Percentiles rank a stretch among this genome's conserved stretches.
These are phyloP conservation scores for Zeuzera pyrina DNA, from an alignment of 2,888 invertebrate species.

Conservation along the genomic window DNA sequence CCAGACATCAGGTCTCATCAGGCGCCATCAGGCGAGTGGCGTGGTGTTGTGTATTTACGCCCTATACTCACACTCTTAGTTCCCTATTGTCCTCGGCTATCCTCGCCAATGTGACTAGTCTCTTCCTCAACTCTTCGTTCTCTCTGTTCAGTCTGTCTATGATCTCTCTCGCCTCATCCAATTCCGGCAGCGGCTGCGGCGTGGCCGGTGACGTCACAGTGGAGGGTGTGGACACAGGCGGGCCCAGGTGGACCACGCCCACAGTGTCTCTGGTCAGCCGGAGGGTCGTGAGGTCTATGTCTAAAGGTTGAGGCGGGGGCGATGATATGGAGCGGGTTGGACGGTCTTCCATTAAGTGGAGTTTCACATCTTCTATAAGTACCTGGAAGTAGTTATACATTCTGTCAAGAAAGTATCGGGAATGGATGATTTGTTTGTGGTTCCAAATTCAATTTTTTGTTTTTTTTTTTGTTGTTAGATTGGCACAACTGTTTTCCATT, in stretches of 20 bases:
- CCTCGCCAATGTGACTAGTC: constrained; percentile 59
- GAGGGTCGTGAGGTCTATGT: constrained; percentile 80
- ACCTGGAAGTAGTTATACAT: constrained; percentile 71
- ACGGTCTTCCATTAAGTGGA: constrained; percentile 87
- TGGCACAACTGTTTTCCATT: no score
- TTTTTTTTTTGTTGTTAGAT: no score
- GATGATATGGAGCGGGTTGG: constrained; percentile 84
- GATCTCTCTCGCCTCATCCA: constrained; percentile 53
- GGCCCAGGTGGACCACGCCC: constrained; percentile 83
- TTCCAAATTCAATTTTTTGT: no score
- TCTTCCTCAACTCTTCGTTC: constrained; percentile 64
- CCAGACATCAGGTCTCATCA: no score
- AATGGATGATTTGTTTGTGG: no score
- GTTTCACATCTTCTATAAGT: constrained; percentile 80
- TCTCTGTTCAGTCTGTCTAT: constrained; percentile 49
- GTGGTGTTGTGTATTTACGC: no score
- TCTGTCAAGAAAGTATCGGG: neutral
- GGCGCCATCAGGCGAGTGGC: no score
- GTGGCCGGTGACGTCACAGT: constrained; percentile 37
- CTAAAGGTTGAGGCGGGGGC: constrained; percentile 85
- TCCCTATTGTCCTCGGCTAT: constrained; percentile 71
- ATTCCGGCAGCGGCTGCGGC: constrained; percentile 47
- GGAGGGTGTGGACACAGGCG: constrained; percentile 47
- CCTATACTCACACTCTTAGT: constrained; percentile 62
- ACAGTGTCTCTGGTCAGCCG: constrained; percentile 79